A percentile compares a stretch with the other conserved stretches of the same genome.
Evolutionary conservation across 2,888 invertebrate species (phyloP).

Genomic region (Epiblema foenella): DNA sequence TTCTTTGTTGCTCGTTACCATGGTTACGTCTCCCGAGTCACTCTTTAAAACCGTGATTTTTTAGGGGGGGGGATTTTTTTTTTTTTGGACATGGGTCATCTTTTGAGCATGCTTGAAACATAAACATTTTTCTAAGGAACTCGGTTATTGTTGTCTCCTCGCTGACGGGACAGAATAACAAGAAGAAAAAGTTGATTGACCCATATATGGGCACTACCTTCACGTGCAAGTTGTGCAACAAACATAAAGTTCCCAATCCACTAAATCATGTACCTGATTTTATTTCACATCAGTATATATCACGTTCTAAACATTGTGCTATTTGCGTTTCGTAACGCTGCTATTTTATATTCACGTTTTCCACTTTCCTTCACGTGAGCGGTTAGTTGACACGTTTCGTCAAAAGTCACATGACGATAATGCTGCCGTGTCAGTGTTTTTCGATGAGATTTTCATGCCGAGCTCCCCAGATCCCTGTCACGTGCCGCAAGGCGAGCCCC

Average conservation of each 20-base stretch:
- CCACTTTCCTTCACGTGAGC: slow-evolving; percentile 14
- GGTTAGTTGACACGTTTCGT: slow-evolving; percentile 12
- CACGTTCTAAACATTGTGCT: background rate
- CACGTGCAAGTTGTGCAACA: background rate
- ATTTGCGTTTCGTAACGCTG: background rate
- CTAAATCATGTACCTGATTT: background rate
- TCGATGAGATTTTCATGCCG: slow-evolving; percentile 10
- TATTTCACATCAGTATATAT: background rate
- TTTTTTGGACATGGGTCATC: too few species aligned
- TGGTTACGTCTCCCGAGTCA: too few species aligned
- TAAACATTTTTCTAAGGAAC: too few species aligned
- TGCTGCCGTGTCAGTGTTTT: background rate
- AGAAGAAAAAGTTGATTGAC: too few species aligned
- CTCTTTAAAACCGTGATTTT: too few species aligned
- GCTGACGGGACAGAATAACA: too few species aligned
- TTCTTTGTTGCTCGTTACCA: too few species aligned
- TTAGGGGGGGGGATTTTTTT: too few species aligned
- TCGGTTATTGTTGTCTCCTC: too few species aligned
- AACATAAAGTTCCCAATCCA: background rate
- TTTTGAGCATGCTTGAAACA: too few species aligned
- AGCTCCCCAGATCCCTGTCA: slow-evolving; percentile 19
- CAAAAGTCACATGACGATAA: slow-evolving; percentile 22
- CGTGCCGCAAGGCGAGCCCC: slow-evolving; percentile 53
- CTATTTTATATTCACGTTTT: slow-evolving; percentile 23
- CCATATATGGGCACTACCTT: too few species aligned